A percentile compares a stretch with the other conserved stretches of the same genome.
Evolutionary conservation across 2,113 vertebrate species (phyloP).

Genomic region (Zosterops hypoxanthus): DNA sequence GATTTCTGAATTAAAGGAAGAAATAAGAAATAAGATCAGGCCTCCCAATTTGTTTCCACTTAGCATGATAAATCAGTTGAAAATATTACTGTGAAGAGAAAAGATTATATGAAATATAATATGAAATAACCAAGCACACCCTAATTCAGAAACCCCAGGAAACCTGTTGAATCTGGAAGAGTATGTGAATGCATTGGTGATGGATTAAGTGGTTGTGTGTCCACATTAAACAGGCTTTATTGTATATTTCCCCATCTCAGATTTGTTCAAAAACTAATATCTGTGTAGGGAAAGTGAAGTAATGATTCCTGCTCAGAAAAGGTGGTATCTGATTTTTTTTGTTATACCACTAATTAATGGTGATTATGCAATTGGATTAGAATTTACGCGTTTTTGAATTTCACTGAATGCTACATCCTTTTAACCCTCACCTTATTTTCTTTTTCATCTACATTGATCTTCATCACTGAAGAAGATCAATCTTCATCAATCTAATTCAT

Average conservation of each 20-base stretch:
- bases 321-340: background rate
- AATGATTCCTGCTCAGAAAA: background rate
- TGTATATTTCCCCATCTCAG: background rate
- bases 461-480: background rate
- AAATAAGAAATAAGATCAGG: background rate
- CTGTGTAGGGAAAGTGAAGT: background rate
- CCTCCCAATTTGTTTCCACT: background rate
- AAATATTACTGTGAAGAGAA: background rate
- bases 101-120: too few species aligned
- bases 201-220: rapidly evolving
- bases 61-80: background rate
- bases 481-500: background rate
- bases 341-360: rapidly evolving
- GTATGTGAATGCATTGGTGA: rapidly evolving
- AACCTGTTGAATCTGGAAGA: background rate
- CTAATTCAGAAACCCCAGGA: background rate
- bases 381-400: background rate
- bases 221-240: background rate
- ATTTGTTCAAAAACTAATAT: background rate
- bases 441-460: background rate
- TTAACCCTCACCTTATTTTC: background rate
- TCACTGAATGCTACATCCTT: background rate
- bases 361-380: background rate
- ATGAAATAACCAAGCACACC: background rate
- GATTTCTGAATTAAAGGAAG: background rate